Conservation (phyloP, 2,888 invertebrate genomes). For the Cheiracanthium punctorium region DNA sequence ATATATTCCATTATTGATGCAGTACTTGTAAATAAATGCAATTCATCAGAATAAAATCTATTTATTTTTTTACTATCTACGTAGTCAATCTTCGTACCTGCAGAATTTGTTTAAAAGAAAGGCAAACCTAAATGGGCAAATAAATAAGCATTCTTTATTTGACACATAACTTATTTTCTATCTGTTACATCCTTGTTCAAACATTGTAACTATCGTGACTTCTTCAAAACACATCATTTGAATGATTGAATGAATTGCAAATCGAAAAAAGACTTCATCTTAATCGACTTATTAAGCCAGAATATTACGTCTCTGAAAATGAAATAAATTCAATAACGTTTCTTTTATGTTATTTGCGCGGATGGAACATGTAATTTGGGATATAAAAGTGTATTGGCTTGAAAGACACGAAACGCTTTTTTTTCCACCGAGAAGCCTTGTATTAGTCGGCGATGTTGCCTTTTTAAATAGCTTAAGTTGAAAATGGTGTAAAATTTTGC, state of each 20-base stretch:
- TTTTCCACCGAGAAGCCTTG: no score
- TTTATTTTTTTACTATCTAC: background rate
- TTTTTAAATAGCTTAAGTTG: no score
- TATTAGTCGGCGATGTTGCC: no score
- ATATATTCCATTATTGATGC: background rate
- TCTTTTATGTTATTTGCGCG: no score
- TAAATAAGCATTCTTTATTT: conserved; percentile 3
- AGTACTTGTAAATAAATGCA: background rate
- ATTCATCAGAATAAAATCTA: background rate
- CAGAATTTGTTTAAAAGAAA: conserved; percentile 2
- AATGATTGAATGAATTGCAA: background rate
- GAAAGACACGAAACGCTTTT: no score
- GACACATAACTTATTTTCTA: background rate
- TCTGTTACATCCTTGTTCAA: background rate
- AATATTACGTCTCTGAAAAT: background rate
- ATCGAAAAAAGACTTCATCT: background rate
- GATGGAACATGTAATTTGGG: no score
- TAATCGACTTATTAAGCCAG: background rate
- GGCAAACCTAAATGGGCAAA: background rate
- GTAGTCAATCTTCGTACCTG: background rate
- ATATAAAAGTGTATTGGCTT: no score
- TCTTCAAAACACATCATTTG: background rate
- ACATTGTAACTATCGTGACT: background rate
- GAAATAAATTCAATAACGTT: background rate
- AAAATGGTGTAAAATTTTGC: no score